phyloP scores from a whole-genome alignment of 92 coral and sea anemone species.

The Zoanthus sociatus region DNA sequence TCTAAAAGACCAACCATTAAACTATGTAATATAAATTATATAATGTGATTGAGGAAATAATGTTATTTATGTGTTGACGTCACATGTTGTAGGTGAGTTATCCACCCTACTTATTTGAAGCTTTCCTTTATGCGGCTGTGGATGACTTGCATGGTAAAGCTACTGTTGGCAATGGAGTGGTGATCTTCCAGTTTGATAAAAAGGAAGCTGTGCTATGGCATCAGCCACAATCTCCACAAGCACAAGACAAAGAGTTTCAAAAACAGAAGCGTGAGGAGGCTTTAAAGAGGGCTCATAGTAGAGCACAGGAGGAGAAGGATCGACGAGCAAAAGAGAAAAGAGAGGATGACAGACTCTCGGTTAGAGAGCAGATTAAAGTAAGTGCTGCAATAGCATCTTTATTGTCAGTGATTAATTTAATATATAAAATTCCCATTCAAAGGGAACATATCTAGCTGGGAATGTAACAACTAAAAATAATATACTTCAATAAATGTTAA shows the following conservation, averaged over 20 bases:
- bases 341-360: constrained; percentile 87
- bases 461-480: too few relatives aligned
- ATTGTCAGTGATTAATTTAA: neutral
- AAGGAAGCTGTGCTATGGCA: constrained; percentile 80
- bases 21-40: too few relatives aligned
- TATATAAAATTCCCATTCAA: too few relatives aligned
- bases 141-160: constrained; percentile 89
- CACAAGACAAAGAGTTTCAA: constrained; percentile 87
- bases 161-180: constrained; percentile 79
- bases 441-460: too few relatives aligned
- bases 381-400: neutral
- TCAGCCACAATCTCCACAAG: constrained; percentile 75
- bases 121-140: constrained; percentile 80
- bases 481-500: too few relatives aligned
- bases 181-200: constrained; percentile 81
- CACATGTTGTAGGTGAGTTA: constrained; percentile 81
- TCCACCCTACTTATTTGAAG: constrained; percentile 97
- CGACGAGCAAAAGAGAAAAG: constrained; percentile 79
- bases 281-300: constrained; percentile 80
- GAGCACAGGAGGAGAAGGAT: constrained; percentile 70
- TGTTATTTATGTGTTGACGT: neutral
- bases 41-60: neutral
- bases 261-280: constrained; percentile 85
- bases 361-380: constrained; percentile 94
- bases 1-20: too few relatives aligned